Base-by-base conservation (phyloP, 2,888 invertebrate genomes). In the Scelioninae gen. 1 region DNA sequence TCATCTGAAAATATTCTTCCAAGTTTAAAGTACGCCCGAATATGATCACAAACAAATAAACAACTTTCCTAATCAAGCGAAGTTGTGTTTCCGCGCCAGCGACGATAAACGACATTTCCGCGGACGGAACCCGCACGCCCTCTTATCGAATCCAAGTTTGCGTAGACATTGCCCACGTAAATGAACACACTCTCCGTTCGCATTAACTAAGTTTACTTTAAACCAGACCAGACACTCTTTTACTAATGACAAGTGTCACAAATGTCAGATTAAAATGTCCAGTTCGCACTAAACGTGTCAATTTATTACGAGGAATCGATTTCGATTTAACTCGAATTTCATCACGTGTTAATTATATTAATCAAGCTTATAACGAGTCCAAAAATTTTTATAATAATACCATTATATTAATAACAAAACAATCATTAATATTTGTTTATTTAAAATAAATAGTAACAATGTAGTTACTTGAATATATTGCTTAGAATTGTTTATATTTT, bases 21-120 rank as follows among this genome's bases (percentile, higher is more conserved):
- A 9, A 11, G 38, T 65, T 65, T 47, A 23, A 38, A 6, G 16
- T n/a, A n/a, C 5, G 5, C 34, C 6, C 8, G n/a, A 7, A 29
- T 5, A 32, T 63, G n/a, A 23, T 63, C 9, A 31, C n/a, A 3
- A 11, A 29, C 34, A 31, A 62, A 45, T 58, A 32, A 23, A 16
- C 58, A 58, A 58, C 31, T 60, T 76, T 51, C 32, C 51, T 66
- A 51, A 68, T 76, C 60, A 45, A 43, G 43, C 51, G 23, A 49
- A 76, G 76, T 76, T 60, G 51, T 16, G 31, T 76, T 76, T 60
- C 53, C 66, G 58, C 51, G 60, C 47, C 32, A 29, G 32, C 45
- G 13, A 60, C 84, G 86, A 87, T 87, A 87, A 87, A 85, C 79
- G 58, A 60, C 71, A 71, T 78, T 77, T 85, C 84, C 84, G 60